These are phyloP conservation scores for Steromphala cineraria DNA, from an alignment of 2,888 invertebrate species.

Conservation along the genomic window DNA sequence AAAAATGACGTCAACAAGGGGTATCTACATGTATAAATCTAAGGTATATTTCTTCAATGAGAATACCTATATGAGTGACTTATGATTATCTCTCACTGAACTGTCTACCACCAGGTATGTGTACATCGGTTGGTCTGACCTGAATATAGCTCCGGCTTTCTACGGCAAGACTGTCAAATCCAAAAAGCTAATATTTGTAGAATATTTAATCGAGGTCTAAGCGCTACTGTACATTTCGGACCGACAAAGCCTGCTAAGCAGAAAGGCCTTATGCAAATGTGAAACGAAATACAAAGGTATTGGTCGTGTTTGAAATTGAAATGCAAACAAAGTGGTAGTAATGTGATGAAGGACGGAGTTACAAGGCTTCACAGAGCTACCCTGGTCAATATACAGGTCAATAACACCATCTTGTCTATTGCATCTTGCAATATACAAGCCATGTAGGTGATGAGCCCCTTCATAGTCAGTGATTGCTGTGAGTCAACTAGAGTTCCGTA, in stretches of 20 bases:
- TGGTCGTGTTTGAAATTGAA: slow-evolving; percentile 1
- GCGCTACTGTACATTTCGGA: slow-evolving; percentile 5
- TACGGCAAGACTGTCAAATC: background rate
- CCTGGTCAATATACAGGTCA: background rate
- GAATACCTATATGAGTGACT: no score
- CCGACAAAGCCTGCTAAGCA: background rate
- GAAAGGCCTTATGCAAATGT: slow-evolving; percentile 15
- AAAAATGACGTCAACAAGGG: no score
- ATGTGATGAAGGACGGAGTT: background rate
- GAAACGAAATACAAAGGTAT: background rate
- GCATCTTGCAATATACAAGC: background rate
- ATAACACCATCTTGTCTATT: background rate
- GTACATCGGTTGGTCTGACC: no score
- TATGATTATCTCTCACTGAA: no score
- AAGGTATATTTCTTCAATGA: no score
- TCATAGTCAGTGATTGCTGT: background rate
- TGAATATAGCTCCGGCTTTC: no score
- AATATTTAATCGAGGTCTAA: slow-evolving; percentile 4
- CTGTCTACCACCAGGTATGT: no score
- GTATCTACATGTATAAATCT: no score
- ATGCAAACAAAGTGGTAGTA: background rate
- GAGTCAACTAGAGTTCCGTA: slow-evolving; percentile 9
- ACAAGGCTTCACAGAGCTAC: background rate
- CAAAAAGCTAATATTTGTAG: slow-evolving; percentile 10
- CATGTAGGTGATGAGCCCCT: background rate